phyloP scores from a whole-genome alignment of 2,797 vertebrate species.

The Mus caroli region DNA sequence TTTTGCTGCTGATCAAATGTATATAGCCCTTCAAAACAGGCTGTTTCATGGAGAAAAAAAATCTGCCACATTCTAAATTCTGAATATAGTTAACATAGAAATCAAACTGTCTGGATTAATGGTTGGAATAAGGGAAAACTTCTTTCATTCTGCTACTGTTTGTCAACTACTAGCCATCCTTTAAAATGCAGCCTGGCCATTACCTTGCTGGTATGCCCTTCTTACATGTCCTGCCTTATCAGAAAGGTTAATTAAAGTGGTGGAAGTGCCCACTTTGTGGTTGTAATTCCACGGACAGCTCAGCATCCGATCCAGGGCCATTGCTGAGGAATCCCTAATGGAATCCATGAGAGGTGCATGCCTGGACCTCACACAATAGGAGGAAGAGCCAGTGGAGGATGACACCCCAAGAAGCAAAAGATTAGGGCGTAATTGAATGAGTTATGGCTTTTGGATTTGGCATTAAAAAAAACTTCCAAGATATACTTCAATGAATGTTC shows the following conservation, averaged over 20 bases:
- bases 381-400: neutral
- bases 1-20: slow-evolving; percentile 56
- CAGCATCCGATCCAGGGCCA: neutral
- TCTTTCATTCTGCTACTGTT: neutral
- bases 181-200: neutral
- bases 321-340: neutral
- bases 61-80: slow-evolving; percentile 44
- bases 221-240: neutral
- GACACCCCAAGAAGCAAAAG: neutral
- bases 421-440: neutral
- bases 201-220: neutral
- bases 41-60: slow-evolving; percentile 51
- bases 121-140: slow-evolving; percentile 14
- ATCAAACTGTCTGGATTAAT: slow-evolving; percentile 46
- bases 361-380: neutral
- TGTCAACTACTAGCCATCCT: neutral
- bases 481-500: neutral
- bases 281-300: neutral
- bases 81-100: slow-evolving; percentile 47
- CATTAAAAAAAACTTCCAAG: neutral
- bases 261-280: neutral
- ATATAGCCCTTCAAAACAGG: slow-evolving; percentile 50
- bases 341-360: neutral
- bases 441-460: neutral
- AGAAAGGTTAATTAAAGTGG: neutral